Conservation (phyloP, 2,797 vertebrate genomes). For the Lagorchestes hirsutus region DNA sequence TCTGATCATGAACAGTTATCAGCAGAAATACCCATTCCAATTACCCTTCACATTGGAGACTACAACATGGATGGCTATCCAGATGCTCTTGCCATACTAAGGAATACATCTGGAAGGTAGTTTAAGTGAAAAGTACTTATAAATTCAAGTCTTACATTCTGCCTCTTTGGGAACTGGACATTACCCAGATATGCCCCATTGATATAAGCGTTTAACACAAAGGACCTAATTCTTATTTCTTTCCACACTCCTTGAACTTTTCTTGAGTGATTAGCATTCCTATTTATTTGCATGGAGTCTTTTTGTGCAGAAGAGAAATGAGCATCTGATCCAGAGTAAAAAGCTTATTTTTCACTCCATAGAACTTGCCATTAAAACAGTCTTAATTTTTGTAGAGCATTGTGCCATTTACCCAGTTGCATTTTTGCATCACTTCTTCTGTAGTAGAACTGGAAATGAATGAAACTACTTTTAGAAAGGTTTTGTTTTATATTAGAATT, state of each 20-base stretch:
- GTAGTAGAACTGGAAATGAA: slow-evolving; percentile 32
- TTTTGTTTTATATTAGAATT: slow-evolving; percentile 4
- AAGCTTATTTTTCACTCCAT: slow-evolving; percentile 46
- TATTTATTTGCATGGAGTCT: slow-evolving; percentile 24
- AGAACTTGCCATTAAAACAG: slow-evolving; percentile 27
- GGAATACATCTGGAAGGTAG: slow-evolving; percentile 93
- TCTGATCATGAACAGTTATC: slow-evolving; percentile 69
- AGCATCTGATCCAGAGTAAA: neutral
- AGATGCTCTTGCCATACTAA: slow-evolving; percentile 95
- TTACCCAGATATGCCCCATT: neutral
- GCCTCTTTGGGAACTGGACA: neutral
- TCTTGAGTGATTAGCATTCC: neutral
- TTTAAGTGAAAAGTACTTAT: neutral
- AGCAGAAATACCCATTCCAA: slow-evolving; percentile 84
- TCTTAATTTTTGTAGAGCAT: neutral
- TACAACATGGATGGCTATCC: slow-evolving; percentile 99
- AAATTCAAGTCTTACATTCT: neutral
- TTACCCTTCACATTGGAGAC: slow-evolving; percentile 95
- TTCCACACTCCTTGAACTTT: neutral
- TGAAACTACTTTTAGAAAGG: neutral
- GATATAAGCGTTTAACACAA: neutral
- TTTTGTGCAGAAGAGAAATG: slow-evolving; percentile 30
- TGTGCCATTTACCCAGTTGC: slow-evolving; percentile 9
- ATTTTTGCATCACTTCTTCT: slow-evolving; percentile 34
- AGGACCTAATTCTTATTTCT: neutral